phyloP scores from a whole-genome alignment of 2,113 vertebrate genomes.

The Ifrita kowaldi region DNA sequence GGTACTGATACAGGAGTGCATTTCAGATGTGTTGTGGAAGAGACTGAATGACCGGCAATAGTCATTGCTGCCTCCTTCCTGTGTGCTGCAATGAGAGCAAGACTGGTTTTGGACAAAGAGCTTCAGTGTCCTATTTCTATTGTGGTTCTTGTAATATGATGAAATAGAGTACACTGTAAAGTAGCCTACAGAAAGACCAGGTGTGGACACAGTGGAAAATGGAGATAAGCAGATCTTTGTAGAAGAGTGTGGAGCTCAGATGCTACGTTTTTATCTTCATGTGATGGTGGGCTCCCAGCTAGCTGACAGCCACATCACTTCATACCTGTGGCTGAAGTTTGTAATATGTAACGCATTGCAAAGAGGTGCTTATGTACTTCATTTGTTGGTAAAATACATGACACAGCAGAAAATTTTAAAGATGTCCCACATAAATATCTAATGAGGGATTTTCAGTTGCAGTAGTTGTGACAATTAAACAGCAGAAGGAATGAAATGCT shows the following conservation, averaged over 20 bases:
- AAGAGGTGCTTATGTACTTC: not conserved
- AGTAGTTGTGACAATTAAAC: not conserved
- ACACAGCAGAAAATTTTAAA: not conserved
- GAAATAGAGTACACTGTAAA: not conserved
- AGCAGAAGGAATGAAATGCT: not conserved
- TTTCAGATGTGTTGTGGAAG: constrained; percentile 3
- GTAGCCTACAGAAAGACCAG: not conserved
- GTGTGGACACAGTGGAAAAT: not conserved
- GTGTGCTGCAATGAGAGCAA: constrained; percentile 14
- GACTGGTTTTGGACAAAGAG: constrained; percentile 42
- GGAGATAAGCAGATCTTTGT: not conserved
- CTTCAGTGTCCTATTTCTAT: constrained; percentile 1
- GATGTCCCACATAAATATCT: not conserved
- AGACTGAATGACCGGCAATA: not conserved
- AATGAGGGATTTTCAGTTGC: not conserved
- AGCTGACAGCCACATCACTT: not conserved
- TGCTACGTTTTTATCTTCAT: not conserved
- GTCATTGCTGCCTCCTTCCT: constrained; percentile 38
- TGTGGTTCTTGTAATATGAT: not conserved
- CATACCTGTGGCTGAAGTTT: not conserved
- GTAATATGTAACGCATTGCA: accelerated
- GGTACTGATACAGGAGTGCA: not conserved
- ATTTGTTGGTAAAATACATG: not conserved
- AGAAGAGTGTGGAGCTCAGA: not conserved
- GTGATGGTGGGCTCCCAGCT: not conserved